These are phyloP conservation scores for Ctenoplectra terminalis DNA, from an alignment of 1,140 invertebrate species.

Conservation along the genomic window DNA sequence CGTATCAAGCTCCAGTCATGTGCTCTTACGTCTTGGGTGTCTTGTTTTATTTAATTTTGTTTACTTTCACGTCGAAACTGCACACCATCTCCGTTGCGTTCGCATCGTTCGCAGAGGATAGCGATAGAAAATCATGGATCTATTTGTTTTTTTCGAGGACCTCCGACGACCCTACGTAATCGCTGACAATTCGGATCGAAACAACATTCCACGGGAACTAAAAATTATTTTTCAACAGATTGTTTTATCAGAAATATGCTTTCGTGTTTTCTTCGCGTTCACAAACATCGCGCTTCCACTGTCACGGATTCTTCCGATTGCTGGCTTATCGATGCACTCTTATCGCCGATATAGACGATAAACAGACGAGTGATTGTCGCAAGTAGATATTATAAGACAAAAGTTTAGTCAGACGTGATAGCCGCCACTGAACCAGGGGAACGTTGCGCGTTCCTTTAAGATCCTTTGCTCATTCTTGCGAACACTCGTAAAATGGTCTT, in stretches of 20 bases:
- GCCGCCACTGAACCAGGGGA: no score
- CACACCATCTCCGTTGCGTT: neutral
- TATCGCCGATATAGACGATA: slow-evolving; percentile 6
- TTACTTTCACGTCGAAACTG: slow-evolving; percentile 45
- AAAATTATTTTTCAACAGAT: neutral
- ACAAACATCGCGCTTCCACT: neutral
- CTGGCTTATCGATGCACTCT: neutral
- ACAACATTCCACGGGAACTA: neutral
- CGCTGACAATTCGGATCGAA: neutral
- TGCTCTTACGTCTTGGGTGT: slow-evolving; percentile 50
- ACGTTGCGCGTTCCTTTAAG: no score
- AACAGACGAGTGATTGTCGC: neutral
- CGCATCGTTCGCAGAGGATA: neutral
- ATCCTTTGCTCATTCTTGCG: no score
- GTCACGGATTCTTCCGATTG: neutral
- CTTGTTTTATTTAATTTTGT: slow-evolving; percentile 62
- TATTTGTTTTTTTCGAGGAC: neutral
- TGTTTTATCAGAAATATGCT: neutral
- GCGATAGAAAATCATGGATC: neutral
- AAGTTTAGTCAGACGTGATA: no score
- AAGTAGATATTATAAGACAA: neutral
- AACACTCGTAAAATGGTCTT: no score
- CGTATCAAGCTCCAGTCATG: slow-evolving; percentile 70
- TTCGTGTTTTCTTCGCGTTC: neutral
- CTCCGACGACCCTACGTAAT: neutral